Base-by-base conservation (phyloP, 2,888 invertebrate species). In the Volucella zonaria region DNA sequence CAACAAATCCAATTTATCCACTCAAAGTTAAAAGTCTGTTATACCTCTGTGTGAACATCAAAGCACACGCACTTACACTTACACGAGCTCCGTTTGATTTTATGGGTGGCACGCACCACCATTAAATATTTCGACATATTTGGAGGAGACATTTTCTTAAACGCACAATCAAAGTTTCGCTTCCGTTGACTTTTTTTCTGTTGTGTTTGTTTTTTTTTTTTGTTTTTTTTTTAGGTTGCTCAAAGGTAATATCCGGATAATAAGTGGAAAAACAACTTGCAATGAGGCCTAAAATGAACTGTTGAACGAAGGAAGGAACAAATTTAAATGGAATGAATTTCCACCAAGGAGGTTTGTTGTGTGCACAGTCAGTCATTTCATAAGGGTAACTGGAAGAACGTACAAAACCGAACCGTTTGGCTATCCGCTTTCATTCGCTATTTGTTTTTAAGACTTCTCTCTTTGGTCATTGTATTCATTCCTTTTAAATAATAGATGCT, bases 121-220 rank as follows among this genome's bases (percentile, higher is more conserved):
- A 90, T 90, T 83, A 90, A 88, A 87, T 90, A 90, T 82, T 90
- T 89, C 8, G 87, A 79, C 70, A 90, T 80, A 70, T 87, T 89
- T 49, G 89, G 90, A 62, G 89, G 89, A 38, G 88, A 86, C 73
- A 88, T 81, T 78, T 59, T 61, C 23, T 54, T 66, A n/a, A 14
- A 76, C 49, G 68, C 75, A 62, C 68, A 75, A 47, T 38, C 23
- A 43, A 23, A 67, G 40, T 59, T 14, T 10, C n/a, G 1, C 45
- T 45, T 45, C 45, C 45, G 12, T 45, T n/a, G 4, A 23, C 18
- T 11, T 49, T 14, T 23, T 31, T 6, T 71, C 31, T 52, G 14
- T 42, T 56, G 51, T 59, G 15, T 23, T 15, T 56, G 18, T 38
- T 47, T 1, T n/a, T 11, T 10, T 42, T n/a, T 45, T 15, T n/a